phyloP scores from a whole-genome alignment of 2,797 vertebrate genomes.

The Molossus alvarezi region DNA sequence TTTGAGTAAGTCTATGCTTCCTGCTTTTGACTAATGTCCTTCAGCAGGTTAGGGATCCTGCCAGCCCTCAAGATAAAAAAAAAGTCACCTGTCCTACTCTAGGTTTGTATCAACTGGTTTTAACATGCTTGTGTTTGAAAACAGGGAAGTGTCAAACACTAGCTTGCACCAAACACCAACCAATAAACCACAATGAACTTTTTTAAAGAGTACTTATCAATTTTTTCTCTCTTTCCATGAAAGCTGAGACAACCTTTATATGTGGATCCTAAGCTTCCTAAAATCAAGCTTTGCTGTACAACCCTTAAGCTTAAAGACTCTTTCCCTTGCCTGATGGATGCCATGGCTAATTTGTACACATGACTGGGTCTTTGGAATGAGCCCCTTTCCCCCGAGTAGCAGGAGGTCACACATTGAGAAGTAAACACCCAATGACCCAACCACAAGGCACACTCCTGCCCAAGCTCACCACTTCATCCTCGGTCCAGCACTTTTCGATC shows the following conservation, averaged over 20 bases:
- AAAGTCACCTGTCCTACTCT: background rate
- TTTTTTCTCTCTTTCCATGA: background rate
- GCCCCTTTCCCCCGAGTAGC: background rate
- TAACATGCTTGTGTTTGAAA: background rate
- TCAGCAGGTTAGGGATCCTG: background rate
- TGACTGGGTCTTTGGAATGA: background rate
- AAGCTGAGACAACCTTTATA: background rate
- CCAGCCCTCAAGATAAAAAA: background rate
- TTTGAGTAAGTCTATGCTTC: background rate
- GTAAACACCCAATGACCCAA: background rate
- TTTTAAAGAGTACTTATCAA: conserved; percentile 7
- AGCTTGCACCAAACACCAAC: background rate
- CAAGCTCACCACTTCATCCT: conserved; percentile 97
- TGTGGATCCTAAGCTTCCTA: background rate
- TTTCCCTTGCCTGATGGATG: background rate
- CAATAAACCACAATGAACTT: background rate
- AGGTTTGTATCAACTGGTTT: background rate
- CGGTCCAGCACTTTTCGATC: conserved; percentile 99
- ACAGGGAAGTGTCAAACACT: background rate
- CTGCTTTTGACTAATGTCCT: background rate
- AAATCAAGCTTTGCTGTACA: background rate
- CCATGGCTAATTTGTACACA: too few relatives aligned
- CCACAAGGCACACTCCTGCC: background rate
- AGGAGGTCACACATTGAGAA: background rate
- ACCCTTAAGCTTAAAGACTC: background rate